Conservation (phyloP, 2,113 vertebrate genomes). For the Psophia crepitans region DNA sequence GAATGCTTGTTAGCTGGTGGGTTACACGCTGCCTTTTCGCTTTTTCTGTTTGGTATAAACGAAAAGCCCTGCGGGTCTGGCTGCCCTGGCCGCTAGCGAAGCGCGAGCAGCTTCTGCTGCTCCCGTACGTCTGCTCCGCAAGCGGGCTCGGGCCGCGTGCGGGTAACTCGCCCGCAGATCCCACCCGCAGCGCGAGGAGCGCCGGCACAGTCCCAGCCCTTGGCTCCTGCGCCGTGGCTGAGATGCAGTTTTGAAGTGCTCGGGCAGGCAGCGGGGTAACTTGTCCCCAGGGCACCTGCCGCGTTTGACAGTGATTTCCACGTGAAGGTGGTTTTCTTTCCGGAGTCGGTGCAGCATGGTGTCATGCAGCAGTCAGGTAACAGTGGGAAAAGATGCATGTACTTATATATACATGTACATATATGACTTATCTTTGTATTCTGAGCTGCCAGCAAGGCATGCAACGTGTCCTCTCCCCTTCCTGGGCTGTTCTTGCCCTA, state of each 20-base stretch:
- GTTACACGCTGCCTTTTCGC: background rate
- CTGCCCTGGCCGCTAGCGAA: background rate
- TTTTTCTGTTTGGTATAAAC: background rate
- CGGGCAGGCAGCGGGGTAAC: rapidly evolving
- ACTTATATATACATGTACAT: background rate
- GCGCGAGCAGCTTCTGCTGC: background rate
- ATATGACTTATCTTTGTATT: background rate
- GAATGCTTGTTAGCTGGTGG: background rate
- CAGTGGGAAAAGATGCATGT: background rate
- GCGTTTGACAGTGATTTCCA: background rate
- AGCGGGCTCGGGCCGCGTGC: background rate
- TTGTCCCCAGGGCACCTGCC: background rate
- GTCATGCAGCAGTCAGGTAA: background rate
- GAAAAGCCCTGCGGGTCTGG: background rate
- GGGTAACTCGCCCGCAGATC: background rate
- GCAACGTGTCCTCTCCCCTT: background rate
- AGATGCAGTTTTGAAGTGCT: background rate
- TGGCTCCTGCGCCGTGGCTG: background rate
- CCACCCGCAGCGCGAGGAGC: rapidly evolving
- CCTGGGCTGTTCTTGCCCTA: background rate
- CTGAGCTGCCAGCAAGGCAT: background rate
- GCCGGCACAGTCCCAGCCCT: rapidly evolving
- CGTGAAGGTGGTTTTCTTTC: background rate
- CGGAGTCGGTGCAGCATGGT: rapidly evolving
- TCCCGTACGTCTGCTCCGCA: background rate